Base-by-base conservation (phyloP, 2,888 invertebrate genomes). In the Orthosia gothica region DNA sequence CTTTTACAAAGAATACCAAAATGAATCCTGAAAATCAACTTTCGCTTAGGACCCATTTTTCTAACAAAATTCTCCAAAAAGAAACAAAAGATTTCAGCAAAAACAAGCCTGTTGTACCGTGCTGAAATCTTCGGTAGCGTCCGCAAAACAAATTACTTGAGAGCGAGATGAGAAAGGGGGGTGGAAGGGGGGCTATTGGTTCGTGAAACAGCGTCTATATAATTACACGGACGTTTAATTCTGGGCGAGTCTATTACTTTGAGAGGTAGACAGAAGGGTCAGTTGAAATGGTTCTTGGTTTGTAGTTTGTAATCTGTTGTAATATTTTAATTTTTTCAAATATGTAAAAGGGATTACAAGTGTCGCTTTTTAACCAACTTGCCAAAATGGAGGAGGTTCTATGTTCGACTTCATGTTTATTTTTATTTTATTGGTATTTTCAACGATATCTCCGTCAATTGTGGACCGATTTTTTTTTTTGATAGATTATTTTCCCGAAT, bases 151-250 rank as follows among this genome's bases (percentile, higher is more conserved):
- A 86, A 86, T 86, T 87, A 83, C 86, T 85, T 73, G 86, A 79
- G 70, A 79, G 83, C 52, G 40, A 69, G 82, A 77, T 47, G 64
- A 69, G 69, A 13, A 57, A 23, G 52, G 66, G 61, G 65, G 57
- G 59, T 0, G 9, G 1, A 2, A 49, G 52, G 61, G 20, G 70
- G 65, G 57, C 77, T 81, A 87, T 86, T 81, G 86, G 83, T 72
- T 86, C 86, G 84, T 83, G 86, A 80, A 87, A 81, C 88, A 86
- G 67, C 83, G 73, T 82, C 83, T 87, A 83, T 87, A 86, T 87
- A 86, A 86, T 87, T 86, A 83, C 83, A 86, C 78, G 70, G 76
- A 76, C 76, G 67, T 87, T 83, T 87, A 80, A 86, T 83, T 81
- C 84, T 78, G 71, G 63, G 61, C 50, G 63, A 77, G 79, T 73